phyloP scores from a whole-genome alignment of 2,888 invertebrate species.

The Cremastinae sp. region DNA sequence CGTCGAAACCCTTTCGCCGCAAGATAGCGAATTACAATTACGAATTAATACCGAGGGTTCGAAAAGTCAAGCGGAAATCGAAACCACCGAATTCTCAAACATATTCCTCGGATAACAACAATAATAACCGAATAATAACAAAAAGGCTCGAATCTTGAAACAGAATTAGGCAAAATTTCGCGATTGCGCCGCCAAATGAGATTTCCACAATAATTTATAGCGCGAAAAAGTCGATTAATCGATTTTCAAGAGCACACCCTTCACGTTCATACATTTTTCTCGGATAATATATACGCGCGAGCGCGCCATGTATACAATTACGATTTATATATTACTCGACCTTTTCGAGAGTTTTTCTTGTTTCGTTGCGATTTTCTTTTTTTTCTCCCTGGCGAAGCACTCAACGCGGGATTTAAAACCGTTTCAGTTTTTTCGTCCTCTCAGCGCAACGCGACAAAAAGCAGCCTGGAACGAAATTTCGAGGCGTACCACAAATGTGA shows the following conservation, averaged over 20 bases:
- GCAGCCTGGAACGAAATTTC: constrained; percentile 48
- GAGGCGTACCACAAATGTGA: constrained; percentile 46
- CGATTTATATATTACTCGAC: constrained; percentile 12
- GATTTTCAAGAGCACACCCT: constrained; percentile 38
- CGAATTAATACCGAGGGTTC: constrained; percentile 54
- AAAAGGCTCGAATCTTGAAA: constrained; percentile 23
- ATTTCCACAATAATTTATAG: constrained; percentile 42
- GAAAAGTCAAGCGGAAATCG: constrained; percentile 56
- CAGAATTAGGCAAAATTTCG: constrained; percentile 48
- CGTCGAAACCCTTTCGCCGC: constrained; percentile 56
- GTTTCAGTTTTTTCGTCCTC: constrained; percentile 22
- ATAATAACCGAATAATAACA: constrained; percentile 49
- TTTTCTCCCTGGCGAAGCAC: constrained; percentile 4
- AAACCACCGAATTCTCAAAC: constrained; percentile 47
- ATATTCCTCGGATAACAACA: constrained; percentile 44
- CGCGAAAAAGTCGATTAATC: constrained; percentile 44
- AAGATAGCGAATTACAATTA: constrained; percentile 71
- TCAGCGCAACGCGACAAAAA: constrained; percentile 17
- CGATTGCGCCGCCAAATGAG: constrained; percentile 41
- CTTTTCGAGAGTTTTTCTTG: constrained; percentile 24
- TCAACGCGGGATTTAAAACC: neutral
- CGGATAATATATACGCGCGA: too few species aligned
- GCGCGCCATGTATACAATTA: constrained; percentile 3
- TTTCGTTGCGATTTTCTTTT: neutral
- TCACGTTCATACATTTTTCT: constrained; percentile 2